Base-by-base conservation (phyloP, 2,113 vertebrate species). In the Bubo blakistoni region DNA sequence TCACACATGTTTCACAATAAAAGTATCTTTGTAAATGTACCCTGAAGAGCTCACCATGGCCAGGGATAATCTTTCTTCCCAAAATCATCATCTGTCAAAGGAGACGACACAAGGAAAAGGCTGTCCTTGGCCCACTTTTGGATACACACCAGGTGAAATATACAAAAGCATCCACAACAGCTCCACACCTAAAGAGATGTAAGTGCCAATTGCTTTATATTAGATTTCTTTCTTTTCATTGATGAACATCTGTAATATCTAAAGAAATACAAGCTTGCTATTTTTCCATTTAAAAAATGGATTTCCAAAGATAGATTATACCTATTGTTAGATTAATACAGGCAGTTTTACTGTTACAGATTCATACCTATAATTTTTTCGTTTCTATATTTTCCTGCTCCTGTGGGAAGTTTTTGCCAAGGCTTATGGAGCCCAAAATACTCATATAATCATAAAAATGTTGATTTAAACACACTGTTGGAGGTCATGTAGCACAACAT, bases 61-160 rank as follows among this genome's bases (percentile, higher is more conserved):
- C 99, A 99, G 2, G 99, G 99, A 86, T 99, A 98, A 96, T 99
- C 98, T 94, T 98, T 99, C 90, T 99, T 99, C 49, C 98, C 99
- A 92, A 99, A 99, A 97, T 99, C 98, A 90, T 99, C 99, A 78
- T 99, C 99, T 0, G 98, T 99, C 96, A 98, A 95, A 4, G 99
- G 98, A 11, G 99, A 99, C 92, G 99, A 99, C 4, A 99, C 97
- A 72, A 99, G 98, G 97, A 99, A 99, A 82, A 98, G 98, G 9
- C 99, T 99, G 96, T 99, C 99, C 88, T 98, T 98, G 66, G 99
- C 99, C 99, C 99, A 99, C 77, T 99, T 99, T 87, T 99, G 99
- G 81, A 99, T 99, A 77, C 99, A 99, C 21, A 98, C 98, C 91
- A 99, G 98, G 95, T 99, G 99, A 98, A 99, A 99, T 97, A 99